phyloP scores from a whole-genome alignment of 1,140 invertebrate genomes.

The Euglossa dilemma region DNA sequence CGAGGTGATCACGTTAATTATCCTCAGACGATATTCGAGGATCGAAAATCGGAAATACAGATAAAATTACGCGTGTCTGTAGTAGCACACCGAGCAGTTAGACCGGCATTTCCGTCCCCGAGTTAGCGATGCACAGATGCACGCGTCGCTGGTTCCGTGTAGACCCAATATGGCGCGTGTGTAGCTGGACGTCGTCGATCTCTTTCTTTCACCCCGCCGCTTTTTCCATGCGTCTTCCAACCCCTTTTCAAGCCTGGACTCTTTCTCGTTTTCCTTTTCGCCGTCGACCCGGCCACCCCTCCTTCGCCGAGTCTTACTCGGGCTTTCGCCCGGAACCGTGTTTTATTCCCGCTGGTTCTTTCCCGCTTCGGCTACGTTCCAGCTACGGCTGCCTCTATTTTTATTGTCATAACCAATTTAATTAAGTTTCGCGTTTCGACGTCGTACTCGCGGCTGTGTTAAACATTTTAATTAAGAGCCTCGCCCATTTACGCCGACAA shows the following conservation, averaged over 20 bases:
- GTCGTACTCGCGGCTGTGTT: slow-evolving; percentile 67
- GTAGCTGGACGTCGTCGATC: slow-evolving; percentile 13
- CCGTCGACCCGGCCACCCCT: neutral
- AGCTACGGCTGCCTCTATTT: slow-evolving; percentile 58
- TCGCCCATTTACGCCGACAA: slow-evolving; percentile 62
- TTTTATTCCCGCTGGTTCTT: neutral
- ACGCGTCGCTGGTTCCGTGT: neutral
- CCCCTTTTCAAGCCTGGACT: neutral
- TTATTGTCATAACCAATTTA: slow-evolving; percentile 73
- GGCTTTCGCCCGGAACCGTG: neutral
- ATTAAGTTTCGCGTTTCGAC: slow-evolving; percentile 71
- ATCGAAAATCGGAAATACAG: too few species aligned
- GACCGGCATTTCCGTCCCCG: too few species aligned
- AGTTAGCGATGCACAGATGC: neutral
- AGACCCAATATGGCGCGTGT: neutral
- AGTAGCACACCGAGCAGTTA: too few species aligned
- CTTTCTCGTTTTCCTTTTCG: slow-evolving; percentile 10
- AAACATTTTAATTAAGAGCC: slow-evolving; percentile 72
- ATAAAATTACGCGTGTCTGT: too few species aligned
- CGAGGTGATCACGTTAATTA: too few species aligned
- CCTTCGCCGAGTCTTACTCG: neutral
- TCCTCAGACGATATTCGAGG: too few species aligned
- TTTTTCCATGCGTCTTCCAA: slow-evolving; percentile 31
- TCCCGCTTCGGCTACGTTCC: neutral
- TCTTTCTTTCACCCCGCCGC: slow-evolving; percentile 6